Evolutionary conservation across 2,888 invertebrate genomes (phyloP).

Genomic region (Plebejus melissa): DNA sequence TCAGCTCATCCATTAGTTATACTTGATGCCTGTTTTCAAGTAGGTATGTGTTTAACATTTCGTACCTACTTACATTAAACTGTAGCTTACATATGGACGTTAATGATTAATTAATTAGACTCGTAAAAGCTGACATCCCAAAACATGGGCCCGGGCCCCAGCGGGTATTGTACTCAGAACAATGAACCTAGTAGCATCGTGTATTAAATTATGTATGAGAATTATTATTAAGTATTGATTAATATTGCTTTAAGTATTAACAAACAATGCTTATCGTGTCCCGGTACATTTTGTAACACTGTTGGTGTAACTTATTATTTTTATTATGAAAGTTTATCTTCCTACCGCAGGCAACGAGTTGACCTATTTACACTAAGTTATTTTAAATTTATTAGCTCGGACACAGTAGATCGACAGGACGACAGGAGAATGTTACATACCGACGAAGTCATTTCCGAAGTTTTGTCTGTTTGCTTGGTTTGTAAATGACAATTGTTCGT

Average conservation of each 20-base stretch:
- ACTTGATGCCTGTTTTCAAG: background rate
- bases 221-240: slow-evolving; percentile 31
- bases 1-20: background rate
- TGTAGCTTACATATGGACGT: slow-evolving; percentile 32
- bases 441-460: slow-evolving; percentile 50
- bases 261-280: slow-evolving; percentile 16
- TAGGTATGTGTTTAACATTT: slow-evolving; percentile 1
- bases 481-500: slow-evolving; percentile 51
- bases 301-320: slow-evolving; percentile 18
- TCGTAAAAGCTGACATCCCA: slow-evolving; percentile 51
- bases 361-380: slow-evolving; percentile 38
- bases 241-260: background rate
- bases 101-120: slow-evolving; percentile 53
- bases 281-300: slow-evolving; percentile 4
- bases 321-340: slow-evolving; percentile 29
- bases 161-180: slow-evolving; percentile 56
- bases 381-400: slow-evolving; percentile 35
- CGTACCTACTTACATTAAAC: background rate
- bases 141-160: slow-evolving; percentile 47
- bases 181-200: slow-evolving; percentile 45
- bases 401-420: slow-evolving; percentile 18
- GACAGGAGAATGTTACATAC: slow-evolving; percentile 45
- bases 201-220: slow-evolving; percentile 39
- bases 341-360: slow-evolving; percentile 33
- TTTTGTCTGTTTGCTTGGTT: slow-evolving; percentile 53